These are phyloP conservation scores for Ariopsis seemanni DNA, from an alignment of 2,113 vertebrate species.

Conservation along the genomic window DNA sequence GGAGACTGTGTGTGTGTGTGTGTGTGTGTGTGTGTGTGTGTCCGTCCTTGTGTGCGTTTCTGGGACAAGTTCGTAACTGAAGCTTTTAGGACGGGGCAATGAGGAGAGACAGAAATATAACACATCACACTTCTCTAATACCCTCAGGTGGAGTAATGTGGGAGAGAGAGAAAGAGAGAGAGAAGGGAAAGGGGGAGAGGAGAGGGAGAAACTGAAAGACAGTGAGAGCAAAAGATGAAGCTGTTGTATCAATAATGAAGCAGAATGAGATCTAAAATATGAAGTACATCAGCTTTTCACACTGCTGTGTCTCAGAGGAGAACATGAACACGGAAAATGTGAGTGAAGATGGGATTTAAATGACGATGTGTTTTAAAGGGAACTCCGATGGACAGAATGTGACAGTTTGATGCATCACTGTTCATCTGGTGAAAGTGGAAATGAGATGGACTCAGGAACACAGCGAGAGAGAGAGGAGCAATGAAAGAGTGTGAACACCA, in stretches of 20 bases:
- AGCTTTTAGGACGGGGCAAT: constrained; percentile 6
- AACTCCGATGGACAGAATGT: background rate
- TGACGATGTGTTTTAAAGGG: background rate
- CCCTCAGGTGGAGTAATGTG: background rate
- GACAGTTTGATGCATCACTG: background rate
- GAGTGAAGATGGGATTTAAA: background rate
- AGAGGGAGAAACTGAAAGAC: no score
- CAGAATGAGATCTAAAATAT: background rate
- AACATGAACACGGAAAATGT: background rate
- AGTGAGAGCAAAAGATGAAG: background rate
- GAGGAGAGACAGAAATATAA: constrained; percentile 11
- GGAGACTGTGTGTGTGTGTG: background rate
- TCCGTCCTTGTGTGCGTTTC: constrained; percentile 23
- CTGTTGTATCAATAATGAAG: background rate
- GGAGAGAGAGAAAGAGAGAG: background rate
- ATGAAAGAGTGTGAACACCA: no score
- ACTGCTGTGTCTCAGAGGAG: background rate
- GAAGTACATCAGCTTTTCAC: background rate
- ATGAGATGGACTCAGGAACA: background rate
- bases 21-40: background rate
- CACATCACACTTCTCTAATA: constrained; percentile 17
- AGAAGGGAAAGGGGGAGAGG: no score
- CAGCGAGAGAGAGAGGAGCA: no score
- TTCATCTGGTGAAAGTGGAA: background rate
- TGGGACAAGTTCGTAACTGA: background rate